Conservation (phyloP, 2,797 vertebrate genomes). For the Esox masquinongy region DNA sequence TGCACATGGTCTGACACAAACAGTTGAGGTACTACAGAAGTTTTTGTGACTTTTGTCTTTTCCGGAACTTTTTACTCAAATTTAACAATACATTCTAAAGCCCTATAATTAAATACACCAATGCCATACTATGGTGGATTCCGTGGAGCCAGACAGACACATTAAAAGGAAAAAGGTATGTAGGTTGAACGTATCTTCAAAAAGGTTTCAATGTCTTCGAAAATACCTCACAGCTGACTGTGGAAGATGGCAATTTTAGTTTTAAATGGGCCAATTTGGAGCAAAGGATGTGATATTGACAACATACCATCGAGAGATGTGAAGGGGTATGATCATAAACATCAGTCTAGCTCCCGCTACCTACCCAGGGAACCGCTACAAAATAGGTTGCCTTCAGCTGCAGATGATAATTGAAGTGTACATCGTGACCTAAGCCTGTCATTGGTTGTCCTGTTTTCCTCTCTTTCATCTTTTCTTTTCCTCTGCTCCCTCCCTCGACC, state of each 20-base stretch:
- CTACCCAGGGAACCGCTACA: not conserved
- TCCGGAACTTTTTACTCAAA: too few relatives aligned
- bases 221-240: slow-evolving; percentile 9
- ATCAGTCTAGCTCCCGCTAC: not conserved
- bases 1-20: too few relatives aligned
- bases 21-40: too few relatives aligned
- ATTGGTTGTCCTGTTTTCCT: slow-evolving; percentile 1
- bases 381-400: not conserved
- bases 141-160: too few relatives aligned
- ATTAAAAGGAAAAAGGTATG: too few relatives aligned
- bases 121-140: too few relatives aligned
- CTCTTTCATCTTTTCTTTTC: not conserved
- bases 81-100: too few relatives aligned
- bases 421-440: slow-evolving; percentile 2
- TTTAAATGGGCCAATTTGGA: not conserved
- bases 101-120: too few relatives aligned
- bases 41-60: too few relatives aligned
- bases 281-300: not conserved
- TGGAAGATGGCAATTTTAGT: not conserved
- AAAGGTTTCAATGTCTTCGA: not conserved
- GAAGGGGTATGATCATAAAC: not conserved
- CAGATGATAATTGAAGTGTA: not conserved
- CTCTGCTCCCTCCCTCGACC: not conserved
- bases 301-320: not conserved
- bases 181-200: too few relatives aligned